Evolutionary conservation across 2,113 vertebrate species (phyloP), one percentile per base, ranked within the genome.

Genomic region (Lampris incognitus): DNA sequence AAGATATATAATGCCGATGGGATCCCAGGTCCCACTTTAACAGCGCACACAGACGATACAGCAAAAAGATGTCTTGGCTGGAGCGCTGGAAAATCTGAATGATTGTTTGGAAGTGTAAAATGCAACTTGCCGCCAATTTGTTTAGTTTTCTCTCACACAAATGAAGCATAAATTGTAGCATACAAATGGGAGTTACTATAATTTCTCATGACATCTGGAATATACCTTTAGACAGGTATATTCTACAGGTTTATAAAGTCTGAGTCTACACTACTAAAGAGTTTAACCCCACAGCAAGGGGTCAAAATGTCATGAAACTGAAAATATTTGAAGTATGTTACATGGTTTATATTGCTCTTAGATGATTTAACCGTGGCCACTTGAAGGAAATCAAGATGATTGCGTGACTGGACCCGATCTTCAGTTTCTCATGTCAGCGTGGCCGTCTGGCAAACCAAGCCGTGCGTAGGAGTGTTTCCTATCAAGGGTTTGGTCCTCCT

Each of bases 91-190:
- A 92, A 92, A 81, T 86, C 62, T 67, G 58, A 71, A 71, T 83
- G 83, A 86, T 87, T 83, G 84, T 86, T 90, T 88, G 84, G 82
- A 85, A 85, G 77, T 76, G 67, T 76, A 72, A 78, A 71, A 87
- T n/a, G 67, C 67, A 83, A 68, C 66, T 50, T 81, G 60, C 72
- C 71, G 86, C 48, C 67, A 70, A 9, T 85, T 78, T 75, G 55
- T 85, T 75, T 66, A 48, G 54, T 70, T 83, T 72, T 83, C 54
- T 72, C 51, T 48, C 67, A 71, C 62, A 79, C 24, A 77, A 58
- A 69, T 40, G 73, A 41, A 78, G 42, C 58, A 70, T 79, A 57
- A 24, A 74, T 52, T 60, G 62, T 50, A 55, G 79, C 44, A 69
- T 68, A 81, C 9, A 68, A 24, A 54, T 59, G 69, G 55, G 50